Conservation (phyloP, 2,888 invertebrate genomes). For the Drosophila pegasa region DNA sequence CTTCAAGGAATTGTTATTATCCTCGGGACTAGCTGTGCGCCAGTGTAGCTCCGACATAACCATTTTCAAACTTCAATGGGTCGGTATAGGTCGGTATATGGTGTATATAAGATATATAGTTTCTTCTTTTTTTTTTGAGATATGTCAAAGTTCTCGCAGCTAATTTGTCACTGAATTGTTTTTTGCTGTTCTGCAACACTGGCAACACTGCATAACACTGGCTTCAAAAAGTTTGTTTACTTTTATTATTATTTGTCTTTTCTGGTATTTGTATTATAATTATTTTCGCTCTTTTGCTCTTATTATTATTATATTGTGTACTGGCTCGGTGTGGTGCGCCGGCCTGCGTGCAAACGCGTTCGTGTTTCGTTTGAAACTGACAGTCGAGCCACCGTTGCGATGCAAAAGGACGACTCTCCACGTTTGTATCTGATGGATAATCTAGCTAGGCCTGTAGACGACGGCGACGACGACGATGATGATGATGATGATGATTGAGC, state of each 20-base stretch:
- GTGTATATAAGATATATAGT: constrained; percentile 10
- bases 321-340: constrained; percentile 40
- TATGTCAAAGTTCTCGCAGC: constrained; percentile 16
- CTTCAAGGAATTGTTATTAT: constrained; percentile 84
- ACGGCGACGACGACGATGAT: constrained; percentile 26
- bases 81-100: constrained; percentile 2
- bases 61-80: constrained; percentile 79
- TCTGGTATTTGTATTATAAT: constrained; percentile 14
- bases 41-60: constrained; percentile 85
- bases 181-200: constrained; percentile 9
- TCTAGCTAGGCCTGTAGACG: constrained; percentile 59
- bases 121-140: background rate
- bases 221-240: constrained; percentile 2
- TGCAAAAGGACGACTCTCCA: constrained; percentile 68
- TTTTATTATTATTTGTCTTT: constrained; percentile 13
- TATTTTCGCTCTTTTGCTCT: constrained; percentile 11
- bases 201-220: constrained; percentile 17
- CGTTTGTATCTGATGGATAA: constrained; percentile 54
- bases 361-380: constrained; percentile 85
- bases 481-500: constrained; percentile 24
- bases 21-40: constrained; percentile 83
- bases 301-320: background rate
- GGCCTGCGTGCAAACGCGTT: constrained; percentile 81
- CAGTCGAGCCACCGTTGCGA: constrained; percentile 54
- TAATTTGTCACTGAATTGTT: constrained; percentile 14